Evolutionary conservation across 2,113 vertebrate species (phyloP), one percentile per base, ranked within the genome.

Genomic region (Salminus brasiliensis): DNA sequence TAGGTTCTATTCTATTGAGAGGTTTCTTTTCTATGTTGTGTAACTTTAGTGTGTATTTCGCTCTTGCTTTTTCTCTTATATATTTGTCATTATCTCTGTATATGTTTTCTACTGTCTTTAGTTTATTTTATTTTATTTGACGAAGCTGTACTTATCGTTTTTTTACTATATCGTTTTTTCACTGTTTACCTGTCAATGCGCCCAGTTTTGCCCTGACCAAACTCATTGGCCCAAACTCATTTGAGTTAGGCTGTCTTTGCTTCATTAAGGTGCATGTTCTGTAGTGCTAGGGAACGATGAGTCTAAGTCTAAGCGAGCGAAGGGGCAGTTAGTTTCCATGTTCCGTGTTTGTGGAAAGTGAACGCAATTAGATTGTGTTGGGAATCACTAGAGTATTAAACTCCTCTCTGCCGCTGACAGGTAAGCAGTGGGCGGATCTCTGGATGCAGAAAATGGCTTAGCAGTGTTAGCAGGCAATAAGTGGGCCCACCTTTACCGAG

Each of bases 401-500:
- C 36, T 39, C 60, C 21, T 11, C 32, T 65, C 60, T 63, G 29
- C 12, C 60, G 21, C 4, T 65, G 62, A 66, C n/a, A 36, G 34
- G 9, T 39, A 66, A 63, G 62, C 18, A 25, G n/a, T 11, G 8
- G 15, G 34, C 8, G 9, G 23, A 55, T 39, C 9, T 36, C 70
- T 49, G 9, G 29, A 21, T 16, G 29, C 6, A 27, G 41, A 63
- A 39, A 43, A 60, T n/a, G 39, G 3, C 62, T n/a, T n/a, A n/a
- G n/a, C 10, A 32, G 27, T 63, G 15, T 36, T 39, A 36, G n/a
- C n/a, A 21, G 34, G 52, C 13, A n/a, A 39, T 12, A 23, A 5
- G 21, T 21, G 16, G 72, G 55, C 80, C 39, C 21, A 2, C 21
- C 84, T 86, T 83, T 23, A 83, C 83, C 81, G 69, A 84, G 86